These are phyloP conservation scores for Drosophila barbarae DNA, from an alignment of 2,888 invertebrate species.

Conservation along the genomic window DNA sequence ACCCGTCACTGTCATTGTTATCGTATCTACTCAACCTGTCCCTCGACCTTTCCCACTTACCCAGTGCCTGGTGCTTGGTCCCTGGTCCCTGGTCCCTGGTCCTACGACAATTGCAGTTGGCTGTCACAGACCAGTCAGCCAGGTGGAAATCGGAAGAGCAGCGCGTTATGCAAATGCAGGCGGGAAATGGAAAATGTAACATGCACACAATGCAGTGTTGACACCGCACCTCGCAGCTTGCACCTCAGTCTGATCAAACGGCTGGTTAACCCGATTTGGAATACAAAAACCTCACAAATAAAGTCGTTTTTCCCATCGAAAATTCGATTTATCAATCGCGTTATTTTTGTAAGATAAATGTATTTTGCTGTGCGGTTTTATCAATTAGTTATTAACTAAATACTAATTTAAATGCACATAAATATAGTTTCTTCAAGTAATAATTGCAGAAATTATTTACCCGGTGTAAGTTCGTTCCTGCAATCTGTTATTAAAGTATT, in stretches of 20 bases:
- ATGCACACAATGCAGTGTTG: constrained; percentile 53
- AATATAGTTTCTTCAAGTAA: background rate
- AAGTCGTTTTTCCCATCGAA: background rate
- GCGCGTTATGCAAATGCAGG: constrained; percentile 64
- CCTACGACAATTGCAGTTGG: constrained; percentile 45
- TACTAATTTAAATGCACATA: background rate
- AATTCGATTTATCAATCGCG: background rate
- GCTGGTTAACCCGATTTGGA: constrained; percentile 29
- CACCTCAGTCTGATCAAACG: constrained; percentile 23
- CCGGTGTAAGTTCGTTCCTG: background rate
- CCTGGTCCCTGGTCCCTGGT: background rate
- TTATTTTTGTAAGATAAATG: background rate
- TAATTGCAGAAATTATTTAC: background rate
- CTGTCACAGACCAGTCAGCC: constrained; percentile 50
- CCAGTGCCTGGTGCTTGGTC: background rate
- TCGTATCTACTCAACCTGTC: constrained; percentile 53
- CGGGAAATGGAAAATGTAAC: constrained; percentile 50
- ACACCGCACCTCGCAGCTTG: constrained; percentile 35
- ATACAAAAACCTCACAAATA: constrained; percentile 10
- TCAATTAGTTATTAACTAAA: background rate
- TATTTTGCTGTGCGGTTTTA: background rate
- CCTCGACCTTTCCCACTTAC: constrained; percentile 13
- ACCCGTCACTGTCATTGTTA: constrained; percentile 56
- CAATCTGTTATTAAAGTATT: background rate
- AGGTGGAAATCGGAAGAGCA: constrained; percentile 61